Percentiles rank a stretch among this genome's conserved stretches.
phyloP scores from a whole-genome alignment of 2,797 vertebrate genomes.

The Nasua narica region DNA sequence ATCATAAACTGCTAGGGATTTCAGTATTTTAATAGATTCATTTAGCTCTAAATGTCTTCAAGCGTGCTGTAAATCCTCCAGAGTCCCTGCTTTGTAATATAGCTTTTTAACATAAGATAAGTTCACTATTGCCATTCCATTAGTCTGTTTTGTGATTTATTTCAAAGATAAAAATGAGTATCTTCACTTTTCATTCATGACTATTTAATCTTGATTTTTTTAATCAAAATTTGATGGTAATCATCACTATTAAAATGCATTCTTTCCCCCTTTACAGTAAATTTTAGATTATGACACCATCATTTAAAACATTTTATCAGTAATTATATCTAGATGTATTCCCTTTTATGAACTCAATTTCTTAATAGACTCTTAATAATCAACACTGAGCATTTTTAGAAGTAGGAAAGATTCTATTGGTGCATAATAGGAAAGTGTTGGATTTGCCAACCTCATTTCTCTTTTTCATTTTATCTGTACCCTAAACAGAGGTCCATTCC shows the following conservation, averaged over 20 bases:
- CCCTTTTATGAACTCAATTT: conserved; percentile 17
- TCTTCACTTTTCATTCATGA: conserved; percentile 60
- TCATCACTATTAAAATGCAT: conserved; percentile 34
- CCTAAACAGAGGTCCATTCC: not conserved
- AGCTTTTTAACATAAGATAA: conserved; percentile 65
- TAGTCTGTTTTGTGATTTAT: conserved; percentile 66
- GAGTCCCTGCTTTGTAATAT: conserved; percentile 65
- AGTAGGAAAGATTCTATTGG: not conserved
- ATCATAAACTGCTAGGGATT: conserved; percentile 53
- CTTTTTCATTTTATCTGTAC: not conserved
- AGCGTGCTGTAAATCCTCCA: conserved; percentile 41
- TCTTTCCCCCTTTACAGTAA: conserved; percentile 32
- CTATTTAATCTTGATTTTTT: conserved; percentile 65
- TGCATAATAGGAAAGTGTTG: not conserved
- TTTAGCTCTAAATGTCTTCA: conserved; percentile 62
- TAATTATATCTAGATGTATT: conserved; percentile 57
- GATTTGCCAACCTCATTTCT: not conserved
- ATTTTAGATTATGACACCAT: not conserved
- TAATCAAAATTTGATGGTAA: conserved; percentile 48
- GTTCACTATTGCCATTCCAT: conserved; percentile 64
- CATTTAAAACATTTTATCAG: conserved; percentile 42
- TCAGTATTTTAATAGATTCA: conserved; percentile 56
- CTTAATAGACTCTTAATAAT: not conserved
- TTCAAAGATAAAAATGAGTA: conserved; percentile 71
- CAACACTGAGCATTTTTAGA: not conserved